Evolutionary conservation across 2,888 invertebrate species (phyloP), one percentile per base, ranked within the genome.

Genomic region (Drosophila monieri): DNA sequence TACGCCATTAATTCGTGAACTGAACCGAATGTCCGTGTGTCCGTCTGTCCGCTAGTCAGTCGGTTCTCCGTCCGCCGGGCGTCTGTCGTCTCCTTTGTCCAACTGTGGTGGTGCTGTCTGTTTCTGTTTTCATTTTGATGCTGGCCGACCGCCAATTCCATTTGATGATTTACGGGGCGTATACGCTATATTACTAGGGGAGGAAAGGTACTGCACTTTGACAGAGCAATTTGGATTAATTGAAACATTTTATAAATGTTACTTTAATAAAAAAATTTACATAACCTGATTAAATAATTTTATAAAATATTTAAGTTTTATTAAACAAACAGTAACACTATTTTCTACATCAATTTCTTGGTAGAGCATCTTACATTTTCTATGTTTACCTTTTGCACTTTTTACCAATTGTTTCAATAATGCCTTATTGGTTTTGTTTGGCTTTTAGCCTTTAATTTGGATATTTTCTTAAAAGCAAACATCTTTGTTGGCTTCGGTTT

Each of bases 1-100:
- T 71, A 76, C 79, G 81, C 85, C 69, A 77, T 77, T 79, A 79
- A 85, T 85, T 79, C 79, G 72, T 76, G 52, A 80, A 84, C 53
- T 60, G 37, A 60, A 68, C 39, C 69, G 54, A 69, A 47, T 85
- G 68, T 66, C 54, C 52, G 52, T 46, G 37, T 49, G 9, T 60
- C 39, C 68, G 54, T 59, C 39, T 30, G 49, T 62, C 62, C 60
- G 65, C 52, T n/a, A 6, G 35, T 35, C 32, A n/a, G n/a, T 35
- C 35, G 5, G 35, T 12, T n/a, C 6, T 35, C 35, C 35, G n/a
- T 35, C 35, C 35, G n/a, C 32, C 51, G 53, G 60, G 61, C 35
- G 60, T 60, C 53, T 47, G 37, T 57, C 52, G 56, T 62, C 70
- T 70, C 49, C 56, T 77, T 81, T 84, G 76, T 80, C 76, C 76